These are phyloP conservation scores for Galaxias olidus DNA, from an alignment of 2,797 vertebrate genomes.

Conservation along the genomic window DNA sequence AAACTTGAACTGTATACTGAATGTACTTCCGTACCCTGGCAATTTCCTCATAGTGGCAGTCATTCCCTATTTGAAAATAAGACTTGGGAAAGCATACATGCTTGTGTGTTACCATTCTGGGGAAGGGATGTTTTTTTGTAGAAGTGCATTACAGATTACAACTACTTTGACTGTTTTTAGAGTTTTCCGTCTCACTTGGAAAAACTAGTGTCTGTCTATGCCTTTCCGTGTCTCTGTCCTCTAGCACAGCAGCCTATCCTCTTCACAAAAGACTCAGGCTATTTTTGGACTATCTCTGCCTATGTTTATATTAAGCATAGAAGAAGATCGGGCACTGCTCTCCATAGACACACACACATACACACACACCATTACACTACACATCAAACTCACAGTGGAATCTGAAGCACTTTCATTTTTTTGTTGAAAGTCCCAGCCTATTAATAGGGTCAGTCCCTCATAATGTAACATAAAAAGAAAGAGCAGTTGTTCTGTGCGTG, in stretches of 20 bases:
- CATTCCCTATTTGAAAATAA: too few relatives aligned
- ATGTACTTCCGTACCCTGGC: too few relatives aligned
- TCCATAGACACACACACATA: neutral
- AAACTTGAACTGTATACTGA: too few relatives aligned
- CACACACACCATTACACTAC: constrained; percentile 11
- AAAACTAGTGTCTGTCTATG: neutral
- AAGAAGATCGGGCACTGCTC: neutral
- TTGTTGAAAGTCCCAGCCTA: constrained; percentile 47
- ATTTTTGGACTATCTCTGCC: constrained; percentile 1
- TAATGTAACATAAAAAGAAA: constrained; percentile 52
- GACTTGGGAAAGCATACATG: too few relatives aligned
- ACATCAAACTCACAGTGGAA: constrained; percentile 31
- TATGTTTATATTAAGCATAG: constrained; percentile 8
- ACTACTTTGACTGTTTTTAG: neutral
- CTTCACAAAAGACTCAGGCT: constrained; percentile 1
- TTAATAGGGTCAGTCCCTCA: constrained; percentile 45
- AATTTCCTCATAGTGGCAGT: too few relatives aligned
- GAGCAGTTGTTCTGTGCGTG: constrained; percentile 64
- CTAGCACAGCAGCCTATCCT: neutral
- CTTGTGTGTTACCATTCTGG: neutral
- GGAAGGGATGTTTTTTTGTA: neutral
- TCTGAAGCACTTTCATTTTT: constrained; percentile 50
- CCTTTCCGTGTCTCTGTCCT: neutral
- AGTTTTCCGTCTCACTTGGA: neutral
- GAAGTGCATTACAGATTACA: neutral